Conservation (phyloP, 30 jellyfish, hydroid and myxozoan genomes). For the Aurelia sp. region DNA sequence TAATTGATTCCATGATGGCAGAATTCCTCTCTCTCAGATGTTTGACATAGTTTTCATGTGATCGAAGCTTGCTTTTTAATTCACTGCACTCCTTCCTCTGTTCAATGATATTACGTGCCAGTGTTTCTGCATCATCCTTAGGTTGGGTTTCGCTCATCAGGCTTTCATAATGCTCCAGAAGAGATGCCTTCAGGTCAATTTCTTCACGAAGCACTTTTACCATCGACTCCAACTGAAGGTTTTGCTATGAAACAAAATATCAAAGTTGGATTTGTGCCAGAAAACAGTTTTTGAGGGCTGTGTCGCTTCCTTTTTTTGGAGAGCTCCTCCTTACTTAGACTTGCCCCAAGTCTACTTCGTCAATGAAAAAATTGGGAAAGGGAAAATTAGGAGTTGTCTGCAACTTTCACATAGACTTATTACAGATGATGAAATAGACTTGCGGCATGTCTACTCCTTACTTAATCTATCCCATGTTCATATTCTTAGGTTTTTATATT, state of each 20-base stretch:
- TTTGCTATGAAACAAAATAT: slow-evolving; percentile 7
- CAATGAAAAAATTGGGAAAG: too few relatives aligned
- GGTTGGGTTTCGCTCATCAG: slow-evolving; percentile 14
- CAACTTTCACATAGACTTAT: too few relatives aligned
- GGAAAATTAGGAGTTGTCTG: too few relatives aligned
- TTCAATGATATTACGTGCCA: slow-evolving; percentile 8
- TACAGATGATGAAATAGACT: too few relatives aligned
- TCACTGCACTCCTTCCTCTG: slow-evolving; percentile 45
- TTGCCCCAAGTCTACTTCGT: too few relatives aligned
- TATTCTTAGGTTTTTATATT: too few relatives aligned
- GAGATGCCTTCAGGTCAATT: slow-evolving; percentile 34
- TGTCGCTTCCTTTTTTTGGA: too few relatives aligned
- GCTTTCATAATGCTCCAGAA: slow-evolving; percentile 44
- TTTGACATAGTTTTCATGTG: slow-evolving; percentile 45
- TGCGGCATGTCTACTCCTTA: too few relatives aligned
- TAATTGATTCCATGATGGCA: slow-evolving; percentile 33
- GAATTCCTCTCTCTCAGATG: slow-evolving; percentile 52
- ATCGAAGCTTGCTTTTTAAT: slow-evolving; percentile 22
- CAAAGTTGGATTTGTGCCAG: too few relatives aligned
- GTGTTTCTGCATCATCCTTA: slow-evolving; percentile 11
- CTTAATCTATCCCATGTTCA: too few relatives aligned
- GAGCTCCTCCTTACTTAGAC: too few relatives aligned
- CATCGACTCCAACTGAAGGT: slow-evolving; percentile 11
- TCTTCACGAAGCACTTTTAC: slow-evolving; percentile 36
- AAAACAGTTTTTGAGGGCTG: too few relatives aligned